Evolutionary conservation across 1,140 invertebrate species (phyloP).

Genomic region (Doryteuthis pealeii): DNA sequence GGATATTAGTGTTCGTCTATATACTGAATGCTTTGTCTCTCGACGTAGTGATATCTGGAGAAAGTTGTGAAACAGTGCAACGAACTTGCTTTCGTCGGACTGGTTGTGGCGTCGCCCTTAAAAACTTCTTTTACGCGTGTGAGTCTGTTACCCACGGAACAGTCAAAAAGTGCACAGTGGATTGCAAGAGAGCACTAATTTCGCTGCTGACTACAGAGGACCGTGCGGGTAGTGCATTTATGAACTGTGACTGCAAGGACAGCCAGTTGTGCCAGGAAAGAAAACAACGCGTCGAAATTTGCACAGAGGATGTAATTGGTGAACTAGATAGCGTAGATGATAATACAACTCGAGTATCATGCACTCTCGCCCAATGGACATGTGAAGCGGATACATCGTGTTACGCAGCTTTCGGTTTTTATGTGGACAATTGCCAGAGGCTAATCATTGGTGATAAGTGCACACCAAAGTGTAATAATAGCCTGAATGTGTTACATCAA

Average conservation of each 20-base stretch:
- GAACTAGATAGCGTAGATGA: slow-evolving; percentile 34
- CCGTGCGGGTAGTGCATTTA: slow-evolving; percentile 38
- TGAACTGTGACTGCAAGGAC: slow-evolving; percentile 47
- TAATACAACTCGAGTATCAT: slow-evolving; percentile 31
- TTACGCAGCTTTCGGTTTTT: slow-evolving; percentile 43
- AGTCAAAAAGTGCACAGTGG: slow-evolving; percentile 28
- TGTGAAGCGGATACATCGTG: slow-evolving; percentile 54
- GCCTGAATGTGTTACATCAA: slow-evolving; percentile 45
- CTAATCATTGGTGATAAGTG: slow-evolving; percentile 35
- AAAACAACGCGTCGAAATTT: slow-evolving; percentile 40
- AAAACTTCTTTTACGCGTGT: slow-evolving; percentile 38
- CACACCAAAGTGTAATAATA: slow-evolving; percentile 45
- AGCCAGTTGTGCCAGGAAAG: slow-evolving; percentile 27
- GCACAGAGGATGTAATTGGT: slow-evolving; percentile 34
- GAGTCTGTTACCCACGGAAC: slow-evolving; percentile 26
- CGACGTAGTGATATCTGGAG: not conserved
- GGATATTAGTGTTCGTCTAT: not conserved
- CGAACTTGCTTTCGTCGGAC: slow-evolving; percentile 26
- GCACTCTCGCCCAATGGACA: slow-evolving; percentile 43
- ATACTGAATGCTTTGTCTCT: not conserved
- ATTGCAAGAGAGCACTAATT: slow-evolving; percentile 44
- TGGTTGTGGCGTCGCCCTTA: slow-evolving; percentile 43
- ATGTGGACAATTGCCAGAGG: slow-evolving; percentile 36
- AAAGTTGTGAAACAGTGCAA: slow-evolving; percentile 23
- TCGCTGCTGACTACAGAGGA: slow-evolving; percentile 46